Evolutionary conservation across 2,797 vertebrate species (phyloP), one percentile per base, ranked within the genome.

Genomic region (Neopelma chrysocephalum): DNA sequence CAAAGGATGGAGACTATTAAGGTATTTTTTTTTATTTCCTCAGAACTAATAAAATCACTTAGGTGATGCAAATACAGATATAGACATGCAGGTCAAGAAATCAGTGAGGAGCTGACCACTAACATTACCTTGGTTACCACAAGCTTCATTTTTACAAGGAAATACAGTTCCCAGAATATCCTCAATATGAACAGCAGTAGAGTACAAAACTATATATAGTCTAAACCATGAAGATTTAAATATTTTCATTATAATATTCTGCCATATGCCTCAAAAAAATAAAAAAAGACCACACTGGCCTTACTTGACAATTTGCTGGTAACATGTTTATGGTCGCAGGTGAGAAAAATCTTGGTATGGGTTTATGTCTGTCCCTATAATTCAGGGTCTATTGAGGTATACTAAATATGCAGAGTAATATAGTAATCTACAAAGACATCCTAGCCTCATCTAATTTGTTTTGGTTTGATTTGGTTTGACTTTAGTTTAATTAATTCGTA

Each of bases 291-390:
- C 11, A 5, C 51, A 20, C 2, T 45, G 12, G 2, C 7, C 16
- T 88, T 78, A 75, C 21, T 22, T 42, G 23, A n/a, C 13, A 21
- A 51, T 70, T 81, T 86, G 0, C 2, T 42, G 3, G 6, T 50
- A 66, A 51, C 5, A 23, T 21, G 1, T n/a, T 40, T 36, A 51
- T 38, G 19, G 6, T 6, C 0, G 0, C 13, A 61, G 5, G 5
- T 54, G 32, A 78, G 13, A 68, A 75, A 93, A 78, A 43, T 7
- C 6, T 48, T 62, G 43, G 3, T 29, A 31, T 48, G 36, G 8
- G 13, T 75, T 3, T 34, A 48, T 1, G 0, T 19, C 9, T 66
- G 2, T 38, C 61, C 1, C 9, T 76, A 79, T 7, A 54, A 36
- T 22, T 53, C 34, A 50, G 16, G 3, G 16, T 65, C 25, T 65